Percentiles rank a stretch among this genome's conserved stretches.
Conservation (phyloP, 2,888 invertebrate species). For the Sarcophaga caerulescens region DNA sequence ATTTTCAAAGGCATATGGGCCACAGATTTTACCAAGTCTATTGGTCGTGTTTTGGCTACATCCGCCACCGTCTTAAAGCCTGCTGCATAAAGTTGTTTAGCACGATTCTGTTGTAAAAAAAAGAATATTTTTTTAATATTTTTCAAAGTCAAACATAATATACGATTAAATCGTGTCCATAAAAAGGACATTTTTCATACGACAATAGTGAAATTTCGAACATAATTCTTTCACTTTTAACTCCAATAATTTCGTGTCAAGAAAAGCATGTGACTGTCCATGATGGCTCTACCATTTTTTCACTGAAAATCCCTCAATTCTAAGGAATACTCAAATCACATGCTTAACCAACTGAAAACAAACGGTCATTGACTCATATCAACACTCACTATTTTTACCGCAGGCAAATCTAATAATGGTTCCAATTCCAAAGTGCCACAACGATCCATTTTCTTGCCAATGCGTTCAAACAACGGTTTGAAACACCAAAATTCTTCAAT, state of each 20-base stretch:
- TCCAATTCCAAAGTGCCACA: slow-evolving; percentile 91
- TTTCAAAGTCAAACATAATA: too few species aligned
- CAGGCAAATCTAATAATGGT: slow-evolving; percentile 93
- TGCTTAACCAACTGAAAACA: too few species aligned
- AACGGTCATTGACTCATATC: not conserved
- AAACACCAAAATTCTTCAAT: slow-evolving; percentile 92
- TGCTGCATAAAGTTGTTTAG: slow-evolving; percentile 90
- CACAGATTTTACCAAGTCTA: slow-evolving; percentile 84
- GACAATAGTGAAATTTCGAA: too few species aligned
- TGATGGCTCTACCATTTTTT: too few species aligned
- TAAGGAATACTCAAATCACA: too few species aligned
- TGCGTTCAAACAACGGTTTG: slow-evolving; percentile 87
- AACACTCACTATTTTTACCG: slow-evolving; percentile 88
- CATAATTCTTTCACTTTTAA: too few species aligned
- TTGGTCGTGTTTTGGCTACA: slow-evolving; percentile 87
- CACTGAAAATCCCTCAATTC: too few species aligned
- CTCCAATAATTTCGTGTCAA: too few species aligned
- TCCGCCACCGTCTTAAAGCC: slow-evolving; percentile 90
- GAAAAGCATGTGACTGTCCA: too few species aligned
- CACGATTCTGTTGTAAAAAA: slow-evolving; percentile 84
- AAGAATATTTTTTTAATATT: slow-evolving; percentile 5
- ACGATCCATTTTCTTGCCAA: slow-evolving; percentile 88
- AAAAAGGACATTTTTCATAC: too few species aligned
- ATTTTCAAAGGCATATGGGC: slow-evolving; percentile 87
- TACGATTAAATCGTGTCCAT: too few species aligned